Evolutionary conservation across 2,113 vertebrate genomes (phyloP), one percentile per base, ranked within the genome.

Genomic region (Cyprinodon variegatus): DNA sequence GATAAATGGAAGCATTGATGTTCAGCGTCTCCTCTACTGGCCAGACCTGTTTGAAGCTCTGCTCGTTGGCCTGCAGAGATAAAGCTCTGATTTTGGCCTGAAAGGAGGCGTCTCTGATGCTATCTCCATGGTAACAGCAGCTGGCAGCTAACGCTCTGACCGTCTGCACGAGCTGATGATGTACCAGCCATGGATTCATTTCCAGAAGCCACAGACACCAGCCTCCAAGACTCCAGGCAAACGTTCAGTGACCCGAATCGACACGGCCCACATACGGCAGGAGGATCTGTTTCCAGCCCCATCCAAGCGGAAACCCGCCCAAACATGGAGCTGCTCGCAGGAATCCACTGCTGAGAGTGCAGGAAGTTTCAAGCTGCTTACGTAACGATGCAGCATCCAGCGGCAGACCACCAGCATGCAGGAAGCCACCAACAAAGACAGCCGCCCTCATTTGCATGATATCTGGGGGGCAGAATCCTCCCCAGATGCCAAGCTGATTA

Each of bases 401-500:
- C 43, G 15, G 57, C 65, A 20, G 77, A 84, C 81, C 76, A 76
- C 53, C 78, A 59, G 65, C 50, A 61, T 29, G 65, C 77, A 67
- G 61, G 29, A 14, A 53, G 37, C 40, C 69, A 66, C 68, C 66
- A 57, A 68, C 77, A 72, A 71, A 50, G 74, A 75, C 22, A 2
- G 11, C 45, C 22, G 2, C 43, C 67, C 62, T 83, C 64, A 85
- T 91, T 90, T 88, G 75, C 85, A 78, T 88, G 66, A 90, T 78
- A 70, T 87, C 82, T 82, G 82, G 36, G 65, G 72, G 83, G 83
- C 65, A 57, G 76, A 81, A 50, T 40, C 4, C 63, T 89, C 83
- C 83, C 81, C 57, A 77, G 83, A 85, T 90, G 74, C 84, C 68
- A 69, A 86, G 79, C 83, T 85, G 85, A 92, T 93, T 88, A 89